Conservation (phyloP, 2,888 invertebrate species). For the Agelastica alni region DNA sequence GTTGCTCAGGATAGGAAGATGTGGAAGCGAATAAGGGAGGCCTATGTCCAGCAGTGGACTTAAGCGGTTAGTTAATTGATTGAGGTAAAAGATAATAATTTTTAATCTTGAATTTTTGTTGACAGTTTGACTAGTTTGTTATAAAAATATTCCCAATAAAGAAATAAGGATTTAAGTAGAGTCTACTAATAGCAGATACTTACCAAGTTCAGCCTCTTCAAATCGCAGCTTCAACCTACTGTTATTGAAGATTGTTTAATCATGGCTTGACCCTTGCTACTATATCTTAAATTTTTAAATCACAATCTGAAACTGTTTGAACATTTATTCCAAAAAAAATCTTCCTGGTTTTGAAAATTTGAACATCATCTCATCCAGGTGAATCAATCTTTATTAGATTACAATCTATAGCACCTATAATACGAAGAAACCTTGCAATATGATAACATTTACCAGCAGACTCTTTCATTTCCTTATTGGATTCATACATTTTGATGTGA, state of each 20-base stretch:
- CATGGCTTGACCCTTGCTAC: constrained; percentile 35
- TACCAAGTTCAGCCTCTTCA: constrained; percentile 6
- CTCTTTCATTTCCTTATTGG: neutral
- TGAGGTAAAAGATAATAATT: too few species aligned
- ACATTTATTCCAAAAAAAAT: constrained; percentile 45
- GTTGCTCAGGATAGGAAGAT: too few species aligned
- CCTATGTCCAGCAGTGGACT: too few species aligned
- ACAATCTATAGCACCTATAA: neutral
- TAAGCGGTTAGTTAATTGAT: too few species aligned
- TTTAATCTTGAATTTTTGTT: too few species aligned
- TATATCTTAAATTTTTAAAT: constrained; percentile 11
- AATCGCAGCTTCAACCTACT: constrained; percentile 9
- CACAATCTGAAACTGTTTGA: constrained; percentile 31
- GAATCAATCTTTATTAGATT: neutral
- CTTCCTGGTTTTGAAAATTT: constrained; percentile 38
- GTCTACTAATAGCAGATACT: neutral
- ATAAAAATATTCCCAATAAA: too few species aligned
- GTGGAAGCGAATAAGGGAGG: too few species aligned
- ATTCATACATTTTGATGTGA: neutral
- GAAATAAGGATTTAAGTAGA: neutral
- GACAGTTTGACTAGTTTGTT: too few species aligned
- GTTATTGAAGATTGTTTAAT: constrained; percentile 45
- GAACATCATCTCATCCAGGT: constrained; percentile 39
- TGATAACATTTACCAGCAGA: neutral
- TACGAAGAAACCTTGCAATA: neutral